These are phyloP conservation scores for Poeciliopsis gracilis DNA, from an alignment of 2,797 vertebrate genomes.

Conservation along the genomic window DNA sequence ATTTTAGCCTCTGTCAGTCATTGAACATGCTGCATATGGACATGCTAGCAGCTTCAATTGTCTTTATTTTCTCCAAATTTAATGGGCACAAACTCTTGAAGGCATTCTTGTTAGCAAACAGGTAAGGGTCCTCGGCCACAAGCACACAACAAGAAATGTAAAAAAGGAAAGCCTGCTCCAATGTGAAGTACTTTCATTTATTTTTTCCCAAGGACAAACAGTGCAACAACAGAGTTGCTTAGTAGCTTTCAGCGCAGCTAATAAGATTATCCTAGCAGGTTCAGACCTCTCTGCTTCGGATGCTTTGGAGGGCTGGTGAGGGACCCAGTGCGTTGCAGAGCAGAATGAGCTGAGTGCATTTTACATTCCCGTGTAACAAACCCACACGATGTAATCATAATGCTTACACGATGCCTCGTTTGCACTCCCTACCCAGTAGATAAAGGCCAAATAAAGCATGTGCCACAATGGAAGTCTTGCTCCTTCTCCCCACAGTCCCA, in stretches of 20 bases:
- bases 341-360: slow-evolving; percentile 75
- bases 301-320: slow-evolving; percentile 73
- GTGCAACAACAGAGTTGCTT: slow-evolving; percentile 56
- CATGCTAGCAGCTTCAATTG: not conserved
- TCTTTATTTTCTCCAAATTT: slow-evolving; percentile 4
- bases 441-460: slow-evolving; percentile 76
- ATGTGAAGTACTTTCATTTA: slow-evolving; percentile 41
- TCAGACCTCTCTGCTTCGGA: slow-evolving; percentile 80
- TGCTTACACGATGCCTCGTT: slow-evolving; percentile 80
- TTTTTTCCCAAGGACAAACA: slow-evolving; percentile 77
- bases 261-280: slow-evolving; percentile 80
- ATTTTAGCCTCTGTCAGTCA: not conserved
- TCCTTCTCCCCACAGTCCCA: slow-evolving; percentile 49
- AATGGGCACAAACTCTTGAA: not conserved
- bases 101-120: not conserved
- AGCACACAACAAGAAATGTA: slow-evolving; percentile 1
- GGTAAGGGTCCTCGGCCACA: not conserved
- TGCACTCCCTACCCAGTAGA: slow-evolving; percentile 75
- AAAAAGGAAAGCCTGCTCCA: slow-evolving; percentile 23
- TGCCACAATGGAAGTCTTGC: slow-evolving; percentile 72
- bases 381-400: slow-evolving; percentile 84
- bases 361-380: slow-evolving; percentile 83
- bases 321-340: slow-evolving; percentile 62
- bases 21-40: not conserved
- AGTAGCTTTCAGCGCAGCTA: slow-evolving; percentile 73